Base-by-base conservation (phyloP, 2,888 invertebrate species). In the Apamea crenata region DNA sequence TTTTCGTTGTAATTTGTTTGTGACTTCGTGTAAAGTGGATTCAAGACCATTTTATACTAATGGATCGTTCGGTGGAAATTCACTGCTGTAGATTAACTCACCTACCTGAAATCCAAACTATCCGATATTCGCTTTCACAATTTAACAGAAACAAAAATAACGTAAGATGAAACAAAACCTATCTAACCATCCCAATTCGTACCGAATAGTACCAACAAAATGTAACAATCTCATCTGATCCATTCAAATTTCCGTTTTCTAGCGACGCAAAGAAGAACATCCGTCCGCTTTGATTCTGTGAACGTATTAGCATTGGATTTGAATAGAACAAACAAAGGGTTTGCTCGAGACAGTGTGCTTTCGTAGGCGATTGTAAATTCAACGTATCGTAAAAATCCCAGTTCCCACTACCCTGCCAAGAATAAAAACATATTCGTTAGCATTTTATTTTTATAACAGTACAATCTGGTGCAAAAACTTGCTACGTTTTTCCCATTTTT, bases 301-400 rank as follows among this genome's bases (percentile, higher is more conserved):
- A 95, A 95, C 95, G 96, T 96, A 96, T 96, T 96, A 96, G 96
- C 96, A 96, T 96, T 94, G 94, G 92, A 96, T 96, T 96, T 96
- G 96, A 96, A 96, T 96, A 96, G 96, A 95, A 96, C 96, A 96
- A 96, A 96, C 96, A 96, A 96, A 96, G 95, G 96, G 96, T 95
- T 96, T 96, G 95, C 93, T 95, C 95, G 92, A 96, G 96, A 95
- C 95, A 94, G 93, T 95, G 93, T 95, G 96, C 96, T 96, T 96
- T 96, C 96, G 96, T 95, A 96, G 96, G 96, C 96, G 95, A 95
- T 96, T 96, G 96, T 96, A 94, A 95, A 96, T 95, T 96, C 95
- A 95, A 94, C 94, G 95, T 95, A 95, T 96, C 95, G 95, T 95
- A 96, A 96, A 96, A 96, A 95, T 95, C 91, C 92, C 86, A 90